Percentiles rank a stretch among this genome's conserved stretches.
These are phyloP conservation scores for Carettochelys insculpta DNA, from an alignment of 2,113 vertebrate genomes.

Conservation along the genomic window DNA sequence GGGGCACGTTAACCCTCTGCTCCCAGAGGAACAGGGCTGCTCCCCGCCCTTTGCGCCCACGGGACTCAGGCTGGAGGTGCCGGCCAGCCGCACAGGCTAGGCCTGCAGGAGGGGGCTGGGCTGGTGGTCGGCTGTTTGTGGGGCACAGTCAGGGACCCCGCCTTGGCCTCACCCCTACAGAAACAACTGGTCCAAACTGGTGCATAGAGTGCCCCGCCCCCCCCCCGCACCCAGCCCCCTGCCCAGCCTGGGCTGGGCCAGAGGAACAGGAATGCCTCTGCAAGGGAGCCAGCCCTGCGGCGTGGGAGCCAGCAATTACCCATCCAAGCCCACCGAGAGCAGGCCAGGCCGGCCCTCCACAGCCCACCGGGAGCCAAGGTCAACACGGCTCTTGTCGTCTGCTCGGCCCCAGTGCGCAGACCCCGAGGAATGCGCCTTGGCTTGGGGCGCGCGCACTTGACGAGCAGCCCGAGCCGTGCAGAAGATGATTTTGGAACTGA, in stretches of 20 bases:
- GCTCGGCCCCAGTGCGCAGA: neutral
- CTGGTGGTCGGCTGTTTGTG: no score
- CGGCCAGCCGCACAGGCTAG: neutral
- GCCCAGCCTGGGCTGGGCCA: no score
- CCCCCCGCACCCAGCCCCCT: no score
- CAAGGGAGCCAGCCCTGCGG: neutral
- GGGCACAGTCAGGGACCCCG: no score
- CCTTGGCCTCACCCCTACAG: neutral
- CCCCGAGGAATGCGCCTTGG: neutral
- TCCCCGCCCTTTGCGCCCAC: no score
- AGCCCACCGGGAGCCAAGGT: neutral
- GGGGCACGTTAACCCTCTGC: neutral
- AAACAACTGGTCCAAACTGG: neutral
- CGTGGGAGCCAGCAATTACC: neutral
- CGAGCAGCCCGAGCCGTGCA: conserved; percentile 16
- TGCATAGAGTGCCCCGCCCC: neutral
- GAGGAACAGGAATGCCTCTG: neutral
- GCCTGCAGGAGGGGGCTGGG: neutral
- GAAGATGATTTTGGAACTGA: conserved; percentile 23
- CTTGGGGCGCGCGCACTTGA: neutral
- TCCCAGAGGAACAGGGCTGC: neutral
- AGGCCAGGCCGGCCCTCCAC: neutral
- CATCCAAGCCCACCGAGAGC: neutral
- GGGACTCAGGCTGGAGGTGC: neutral
- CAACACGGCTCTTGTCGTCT: neutral